These are phyloP conservation scores for Chrysomallon squamiferum DNA, from an alignment of 1,140 invertebrate species.

Conservation along the genomic window DNA sequence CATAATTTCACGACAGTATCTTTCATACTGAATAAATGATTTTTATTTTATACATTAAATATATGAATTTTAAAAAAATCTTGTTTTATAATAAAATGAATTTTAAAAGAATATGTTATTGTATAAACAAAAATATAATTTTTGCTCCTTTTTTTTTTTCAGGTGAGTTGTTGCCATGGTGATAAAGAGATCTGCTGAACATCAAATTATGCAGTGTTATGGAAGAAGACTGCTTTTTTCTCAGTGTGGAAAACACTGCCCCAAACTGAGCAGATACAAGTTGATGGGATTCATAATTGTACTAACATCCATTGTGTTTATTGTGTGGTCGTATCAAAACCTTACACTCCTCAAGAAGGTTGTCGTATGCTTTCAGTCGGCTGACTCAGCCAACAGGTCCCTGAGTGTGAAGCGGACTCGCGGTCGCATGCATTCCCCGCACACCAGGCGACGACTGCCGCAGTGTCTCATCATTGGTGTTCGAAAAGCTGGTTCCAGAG, in stretches of 20 bases:
- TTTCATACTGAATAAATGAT: too few relatives aligned
- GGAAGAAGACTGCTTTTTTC: neutral
- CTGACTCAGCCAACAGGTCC: neutral
- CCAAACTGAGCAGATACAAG: neutral
- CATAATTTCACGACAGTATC: too few relatives aligned
- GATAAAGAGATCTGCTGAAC: too few relatives aligned
- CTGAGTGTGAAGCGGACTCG: neutral
- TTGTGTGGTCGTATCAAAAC: neutral
- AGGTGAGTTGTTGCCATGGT: too few relatives aligned
- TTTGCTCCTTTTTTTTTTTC: too few relatives aligned
- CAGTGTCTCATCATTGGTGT: slow-evolving; percentile 64
- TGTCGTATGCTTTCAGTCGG: neutral
- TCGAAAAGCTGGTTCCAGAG: slow-evolving; percentile 65
- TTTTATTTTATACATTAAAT: too few relatives aligned
- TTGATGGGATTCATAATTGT: neutral
- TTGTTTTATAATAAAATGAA: too few relatives aligned
- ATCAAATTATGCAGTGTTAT: neutral
- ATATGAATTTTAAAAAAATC: too few relatives aligned
- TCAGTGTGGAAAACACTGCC: neutral
- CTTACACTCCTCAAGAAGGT: neutral
- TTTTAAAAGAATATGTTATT: too few relatives aligned
- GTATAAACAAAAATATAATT: too few relatives aligned
- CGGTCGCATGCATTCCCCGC: slow-evolving; percentile 3
- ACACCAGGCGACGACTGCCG: slow-evolving; percentile 44
- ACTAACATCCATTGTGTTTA: neutral